phyloP scores from a whole-genome alignment of 2,888 invertebrate genomes.

The Ecdyonurus torrentis region DNA sequence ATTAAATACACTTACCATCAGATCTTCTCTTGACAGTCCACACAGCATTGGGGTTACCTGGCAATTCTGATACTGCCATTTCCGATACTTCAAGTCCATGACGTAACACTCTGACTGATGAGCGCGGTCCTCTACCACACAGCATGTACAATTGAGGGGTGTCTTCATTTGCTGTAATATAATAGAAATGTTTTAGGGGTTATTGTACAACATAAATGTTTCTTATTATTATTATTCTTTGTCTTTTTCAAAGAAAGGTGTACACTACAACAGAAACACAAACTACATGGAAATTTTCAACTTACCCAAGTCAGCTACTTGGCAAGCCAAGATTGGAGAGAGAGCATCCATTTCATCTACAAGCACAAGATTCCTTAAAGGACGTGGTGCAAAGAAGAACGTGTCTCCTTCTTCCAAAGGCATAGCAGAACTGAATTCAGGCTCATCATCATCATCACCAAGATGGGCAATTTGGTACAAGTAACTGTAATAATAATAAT shows the following conservation, averaged over 20 bases:
- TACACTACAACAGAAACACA: too few relatives aligned
- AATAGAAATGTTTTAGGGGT: too few relatives aligned
- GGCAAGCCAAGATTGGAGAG: constrained; percentile 70
- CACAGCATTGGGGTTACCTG: constrained; percentile 99
- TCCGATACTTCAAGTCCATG: constrained; percentile 98
- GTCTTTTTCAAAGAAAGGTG: too few relatives aligned
- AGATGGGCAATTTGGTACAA: constrained; percentile 98
- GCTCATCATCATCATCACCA: constrained; percentile 97
- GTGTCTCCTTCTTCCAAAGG: constrained; percentile 97
- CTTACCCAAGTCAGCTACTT: constrained; percentile 64
- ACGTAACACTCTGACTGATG: constrained; percentile 78
- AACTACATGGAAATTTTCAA: too few relatives aligned
- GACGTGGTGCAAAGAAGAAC: constrained; percentile 93
- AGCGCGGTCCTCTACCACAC: constrained; percentile 90
- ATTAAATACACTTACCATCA: constrained; percentile 63
- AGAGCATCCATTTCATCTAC: constrained; percentile 96
- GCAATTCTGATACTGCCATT: constrained; percentile 98
- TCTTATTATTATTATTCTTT: too few relatives aligned
- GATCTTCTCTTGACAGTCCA: constrained; percentile 96
- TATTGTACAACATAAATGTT: too few relatives aligned
- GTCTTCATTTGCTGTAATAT: constrained; percentile 89
- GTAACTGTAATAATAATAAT: constrained; percentile 45
- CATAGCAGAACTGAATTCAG: constrained; percentile 97
- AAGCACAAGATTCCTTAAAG: constrained; percentile 81
- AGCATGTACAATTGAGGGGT: constrained; percentile 95